Conservation (phyloP, 2,797 vertebrate species). For the Megalops cyprinoides region DNA sequence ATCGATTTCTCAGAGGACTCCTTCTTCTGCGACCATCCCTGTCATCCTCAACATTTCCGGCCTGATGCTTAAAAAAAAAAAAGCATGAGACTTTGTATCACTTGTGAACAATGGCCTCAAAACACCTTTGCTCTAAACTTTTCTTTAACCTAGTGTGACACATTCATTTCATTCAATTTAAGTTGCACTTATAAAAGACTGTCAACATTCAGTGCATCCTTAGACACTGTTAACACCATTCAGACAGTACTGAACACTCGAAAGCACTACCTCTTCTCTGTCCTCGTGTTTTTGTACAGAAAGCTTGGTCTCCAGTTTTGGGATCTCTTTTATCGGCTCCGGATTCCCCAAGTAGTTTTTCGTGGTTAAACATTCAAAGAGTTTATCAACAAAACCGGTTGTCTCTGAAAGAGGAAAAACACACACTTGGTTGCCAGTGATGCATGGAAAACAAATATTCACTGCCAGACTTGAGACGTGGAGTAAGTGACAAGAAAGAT, state of each 20-base stretch:
- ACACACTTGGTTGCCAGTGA: conserved; percentile 21
- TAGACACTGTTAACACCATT: neutral
- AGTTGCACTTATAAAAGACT: no score
- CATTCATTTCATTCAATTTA: no score
- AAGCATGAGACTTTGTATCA: neutral
- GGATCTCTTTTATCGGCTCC: conserved; percentile 76
- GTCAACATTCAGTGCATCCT: no score
- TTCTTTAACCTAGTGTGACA: no score
- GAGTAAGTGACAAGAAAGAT: neutral
- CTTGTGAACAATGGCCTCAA: neutral
- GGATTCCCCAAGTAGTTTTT: conserved; percentile 88
- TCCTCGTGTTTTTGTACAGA: conserved; percentile 80
- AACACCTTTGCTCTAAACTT: no score
- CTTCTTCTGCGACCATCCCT: conserved; percentile 89
- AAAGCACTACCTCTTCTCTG: conserved; percentile 64
- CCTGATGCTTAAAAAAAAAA: conserved; percentile 57
- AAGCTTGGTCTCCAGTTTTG: conserved; percentile 84
- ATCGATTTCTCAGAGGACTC: conserved; percentile 88
- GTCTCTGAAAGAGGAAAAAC: conserved; percentile 81
- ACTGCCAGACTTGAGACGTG: neutral
- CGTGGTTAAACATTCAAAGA: conserved; percentile 94
- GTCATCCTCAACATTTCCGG: conserved; percentile 82
- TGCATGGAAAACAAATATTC: neutral
- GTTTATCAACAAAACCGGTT: conserved; percentile 95
- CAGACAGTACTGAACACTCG: conserved; percentile 37